Percentiles rank a stretch among this genome's conserved stretches.
These are phyloP conservation scores for Aphis gossypii DNA, from an alignment of 1,140 invertebrate species.

Conservation along the genomic window DNA sequence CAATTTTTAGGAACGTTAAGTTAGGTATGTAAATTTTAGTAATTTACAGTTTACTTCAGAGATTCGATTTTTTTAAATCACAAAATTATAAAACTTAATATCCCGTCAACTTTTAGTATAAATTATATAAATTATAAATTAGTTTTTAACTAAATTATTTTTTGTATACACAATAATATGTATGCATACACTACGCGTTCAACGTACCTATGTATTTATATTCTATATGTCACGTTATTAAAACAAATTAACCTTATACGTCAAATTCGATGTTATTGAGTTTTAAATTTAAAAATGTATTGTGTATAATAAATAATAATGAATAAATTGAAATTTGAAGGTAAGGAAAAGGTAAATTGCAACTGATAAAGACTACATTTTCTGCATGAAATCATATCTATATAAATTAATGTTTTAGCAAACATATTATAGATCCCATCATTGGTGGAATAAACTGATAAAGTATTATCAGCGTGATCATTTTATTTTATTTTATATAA, in stretches of 20 bases:
- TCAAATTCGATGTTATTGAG: not conserved
- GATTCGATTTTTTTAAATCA: no score
- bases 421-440: not conserved
- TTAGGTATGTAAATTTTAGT: no score
- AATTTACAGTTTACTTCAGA: no score
- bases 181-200: no score
- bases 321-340: not conserved
- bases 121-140: not conserved
- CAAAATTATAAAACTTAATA: not conserved
- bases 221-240: not conserved
- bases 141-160: not conserved
- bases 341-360: not conserved
- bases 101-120: not conserved
- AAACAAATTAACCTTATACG: not conserved
- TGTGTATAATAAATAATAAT: not conserved
- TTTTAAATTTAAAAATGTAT: not conserved
- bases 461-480: not conserved
- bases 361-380: not conserved
- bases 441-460: not conserved
- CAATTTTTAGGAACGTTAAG: no score
- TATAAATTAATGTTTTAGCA: not conserved
- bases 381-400: not conserved
- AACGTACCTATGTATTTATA: not conserved
- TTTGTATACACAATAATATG: no score
- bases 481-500: no score